These are phyloP conservation scores for Paraescarpia echinospica DNA, from an alignment of 1,140 invertebrate genomes.

Conservation along the genomic window DNA sequence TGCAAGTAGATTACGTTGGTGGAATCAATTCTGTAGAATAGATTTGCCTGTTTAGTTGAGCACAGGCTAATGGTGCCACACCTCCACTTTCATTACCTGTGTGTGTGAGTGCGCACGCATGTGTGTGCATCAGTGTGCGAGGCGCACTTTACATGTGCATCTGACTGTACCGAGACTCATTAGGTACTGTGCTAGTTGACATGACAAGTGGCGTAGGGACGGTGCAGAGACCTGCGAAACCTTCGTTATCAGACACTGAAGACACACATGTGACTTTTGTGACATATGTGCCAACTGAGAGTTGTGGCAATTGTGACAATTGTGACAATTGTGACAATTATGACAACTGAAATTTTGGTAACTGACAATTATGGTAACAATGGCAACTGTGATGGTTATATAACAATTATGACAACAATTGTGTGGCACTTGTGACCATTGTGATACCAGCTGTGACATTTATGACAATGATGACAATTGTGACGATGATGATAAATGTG, in stretches of 20 bases:
- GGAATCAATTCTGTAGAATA: not conserved
- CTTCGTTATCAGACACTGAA: not conserved
- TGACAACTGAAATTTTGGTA: no score
- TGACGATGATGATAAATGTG: no score
- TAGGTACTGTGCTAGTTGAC: not conserved
- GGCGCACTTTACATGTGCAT: not conserved
- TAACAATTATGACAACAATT: no score
- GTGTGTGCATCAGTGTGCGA: not conserved
- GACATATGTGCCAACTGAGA: not conserved
- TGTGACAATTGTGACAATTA: not conserved
- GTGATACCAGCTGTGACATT: no score
- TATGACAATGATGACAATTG: no score
- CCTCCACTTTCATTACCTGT: not conserved
- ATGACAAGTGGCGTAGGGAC: not conserved
- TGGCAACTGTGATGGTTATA: no score
- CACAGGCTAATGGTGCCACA: not conserved
- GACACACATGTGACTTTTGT: not conserved
- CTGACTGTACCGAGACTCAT: not conserved
- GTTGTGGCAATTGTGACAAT: not conserved
- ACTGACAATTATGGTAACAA: no score
- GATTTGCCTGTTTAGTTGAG: not conserved
- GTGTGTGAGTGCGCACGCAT: constrained; percentile 5
- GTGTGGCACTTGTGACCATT: no score
- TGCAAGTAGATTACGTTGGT: not conserved
- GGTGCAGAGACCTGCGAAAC: not conserved